Base-by-base conservation (phyloP, 2,888 invertebrate genomes). In the Biston stratarius region DNA sequence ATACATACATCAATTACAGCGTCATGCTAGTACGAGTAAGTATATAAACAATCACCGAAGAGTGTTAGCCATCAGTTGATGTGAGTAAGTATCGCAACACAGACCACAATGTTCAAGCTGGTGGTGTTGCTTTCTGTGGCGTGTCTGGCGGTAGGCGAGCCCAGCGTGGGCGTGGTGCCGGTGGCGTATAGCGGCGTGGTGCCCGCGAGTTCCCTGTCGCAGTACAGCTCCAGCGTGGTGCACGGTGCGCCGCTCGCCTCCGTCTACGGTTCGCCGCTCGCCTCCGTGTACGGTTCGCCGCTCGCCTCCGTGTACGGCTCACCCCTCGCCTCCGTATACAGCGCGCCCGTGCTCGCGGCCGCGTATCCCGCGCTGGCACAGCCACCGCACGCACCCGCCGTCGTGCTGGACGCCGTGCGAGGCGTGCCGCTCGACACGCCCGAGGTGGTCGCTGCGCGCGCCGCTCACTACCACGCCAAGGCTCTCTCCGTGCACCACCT, bases 81-180 rank as follows among this genome's bases (percentile, higher is more conserved):
- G 84, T 84, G 82, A 83, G 33, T 12, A 2, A 74, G 67, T 74
- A 82, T 85, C 79, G 81, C 87, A 89, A 90, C 91, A 87, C 89
- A 91, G 89, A 92, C 89, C 91, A 93, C 83, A 81, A 94, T 94
- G 94, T 90, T 80, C 82, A 93, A 93, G 85, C 84, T 94, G 94
- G 94, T 95, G 94, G 95, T 95, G 88, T 95, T 96, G 93, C 94
- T 94, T 84, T 95, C 95, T 81, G 87, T 95, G 71, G 85, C 95
- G 82, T 94, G 95, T 80, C 78, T 95, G 83, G 95, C 93, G 73
- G 94, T 90, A 72, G 95, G 95, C 83, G 94, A 91, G 83, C 94
- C 94, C 12, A 65, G 84, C 55, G 59, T 84, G 47, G 55, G 55
- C 7, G 53, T 83, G 45, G 78, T 88, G 65, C 89, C 89, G 0